Percentiles rank a stretch among this genome's conserved stretches.
Evolutionary conservation across 2,113 vertebrate species (phyloP).

Genomic region (Grammomys surdaster): DNA sequence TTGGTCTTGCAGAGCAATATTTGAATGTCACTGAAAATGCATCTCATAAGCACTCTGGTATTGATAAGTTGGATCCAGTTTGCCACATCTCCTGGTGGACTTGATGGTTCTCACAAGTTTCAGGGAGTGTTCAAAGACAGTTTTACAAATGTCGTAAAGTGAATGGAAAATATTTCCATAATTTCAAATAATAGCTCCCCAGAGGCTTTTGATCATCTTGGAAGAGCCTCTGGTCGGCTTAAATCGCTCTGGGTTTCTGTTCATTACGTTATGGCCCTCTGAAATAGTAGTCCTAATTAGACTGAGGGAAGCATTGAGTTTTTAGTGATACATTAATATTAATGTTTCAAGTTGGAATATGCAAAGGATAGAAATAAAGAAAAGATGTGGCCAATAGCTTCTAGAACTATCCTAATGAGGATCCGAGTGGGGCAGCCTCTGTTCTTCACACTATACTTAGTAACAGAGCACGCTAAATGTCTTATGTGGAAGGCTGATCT

Average conservation of each 20-base stretch:
- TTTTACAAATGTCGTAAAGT: conserved; percentile 54
- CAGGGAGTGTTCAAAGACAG: conserved; percentile 39
- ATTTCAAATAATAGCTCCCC: conserved; percentile 55
- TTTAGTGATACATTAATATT: conserved; percentile 60
- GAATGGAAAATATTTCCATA: conserved; percentile 67
- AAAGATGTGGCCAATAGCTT: conserved; percentile 49
- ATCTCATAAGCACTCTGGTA: not conserved
- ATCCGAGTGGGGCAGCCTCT: not conserved
- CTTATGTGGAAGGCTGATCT: not conserved
- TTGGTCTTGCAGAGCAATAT: conserved; percentile 43
- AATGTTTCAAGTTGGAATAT: conserved; percentile 43
- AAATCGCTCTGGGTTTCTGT: conserved; percentile 43
- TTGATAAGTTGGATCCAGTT: conserved; percentile 45
- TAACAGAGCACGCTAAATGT: not conserved
- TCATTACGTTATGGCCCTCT: conserved; percentile 16
- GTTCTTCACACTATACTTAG: not conserved
- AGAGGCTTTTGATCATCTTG: conserved; percentile 50
- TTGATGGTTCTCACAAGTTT: conserved; percentile 39
- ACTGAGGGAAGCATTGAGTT: conserved; percentile 49
- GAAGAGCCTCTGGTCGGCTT: conserved; percentile 48
- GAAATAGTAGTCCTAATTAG: conserved; percentile 65
- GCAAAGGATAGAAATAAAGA: conserved; percentile 45
- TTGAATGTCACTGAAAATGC: conserved; percentile 26
- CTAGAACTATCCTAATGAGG: conserved; percentile 19
- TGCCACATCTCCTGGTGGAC: conserved; percentile 45